phyloP scores from a whole-genome alignment of 2,888 invertebrate genomes.

The Hydroisotoma schaefferi region DNA sequence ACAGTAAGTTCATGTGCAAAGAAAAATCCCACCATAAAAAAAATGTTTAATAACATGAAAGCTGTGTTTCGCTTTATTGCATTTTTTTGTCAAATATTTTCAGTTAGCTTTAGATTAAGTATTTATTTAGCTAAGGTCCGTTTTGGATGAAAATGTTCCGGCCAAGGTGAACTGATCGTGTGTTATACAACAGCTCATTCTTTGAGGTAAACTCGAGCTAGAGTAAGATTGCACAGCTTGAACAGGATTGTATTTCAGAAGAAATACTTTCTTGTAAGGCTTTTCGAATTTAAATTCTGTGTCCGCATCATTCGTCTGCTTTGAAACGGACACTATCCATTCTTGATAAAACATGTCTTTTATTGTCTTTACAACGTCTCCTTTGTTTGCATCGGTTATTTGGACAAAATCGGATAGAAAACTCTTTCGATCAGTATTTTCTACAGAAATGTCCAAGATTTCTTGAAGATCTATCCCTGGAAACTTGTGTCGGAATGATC shows the following conservation, averaged over 20 bases:
- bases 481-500: constrained; percentile 47
- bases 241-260: constrained; percentile 42
- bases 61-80: no score
- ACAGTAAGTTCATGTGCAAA: no score
- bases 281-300: constrained; percentile 38
- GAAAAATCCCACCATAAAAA: no score
- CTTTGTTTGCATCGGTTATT: constrained; percentile 42
- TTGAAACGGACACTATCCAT: no score
- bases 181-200: constrained; percentile 66
- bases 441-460: constrained; percentile 17
- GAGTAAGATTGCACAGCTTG: constrained; percentile 22
- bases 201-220: constrained; percentile 57
- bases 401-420: constrained; percentile 44
- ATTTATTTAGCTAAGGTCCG: constrained; percentile 28
- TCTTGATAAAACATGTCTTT: background rate
- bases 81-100: no score
- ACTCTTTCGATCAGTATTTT: constrained; percentile 15
- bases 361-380: constrained; percentile 30
- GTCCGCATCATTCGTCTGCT: no score
- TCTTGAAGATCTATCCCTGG: constrained; percentile 30
- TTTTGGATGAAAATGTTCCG: constrained; percentile 65
- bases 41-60: no score
- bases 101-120: no score
- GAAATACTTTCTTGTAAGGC: constrained; percentile 42
- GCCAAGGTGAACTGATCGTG: constrained; percentile 67